These are phyloP conservation scores for Dinoponera quadriceps DNA, from an alignment of 1,140 invertebrate species.

Conservation along the genomic window DNA sequence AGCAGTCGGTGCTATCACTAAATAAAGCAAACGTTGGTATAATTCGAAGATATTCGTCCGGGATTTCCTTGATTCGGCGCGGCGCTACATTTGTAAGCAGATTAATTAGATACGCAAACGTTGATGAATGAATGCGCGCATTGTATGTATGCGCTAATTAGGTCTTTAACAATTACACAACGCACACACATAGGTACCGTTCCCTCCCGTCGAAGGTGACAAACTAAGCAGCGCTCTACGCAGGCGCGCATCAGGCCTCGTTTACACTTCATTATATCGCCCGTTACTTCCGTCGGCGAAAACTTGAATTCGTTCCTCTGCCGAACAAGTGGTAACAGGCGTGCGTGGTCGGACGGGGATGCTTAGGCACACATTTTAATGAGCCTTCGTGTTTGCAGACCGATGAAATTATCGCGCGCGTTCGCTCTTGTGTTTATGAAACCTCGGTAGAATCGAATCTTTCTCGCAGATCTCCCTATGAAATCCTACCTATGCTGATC, in stretches of 20 bases:
- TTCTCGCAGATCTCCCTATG: too few relatives aligned
- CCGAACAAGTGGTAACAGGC: slow-evolving; percentile 11
- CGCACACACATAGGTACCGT: neutral
- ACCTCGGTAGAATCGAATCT: slow-evolving; percentile 13
- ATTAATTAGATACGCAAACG: slow-evolving; percentile 40
- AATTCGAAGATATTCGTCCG: neutral
- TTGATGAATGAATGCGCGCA: neutral
- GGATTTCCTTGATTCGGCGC: neutral
- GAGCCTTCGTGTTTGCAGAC: slow-evolving; percentile 45
- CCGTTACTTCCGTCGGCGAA: slow-evolving; percentile 23
- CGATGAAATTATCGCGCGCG: slow-evolving; percentile 36
- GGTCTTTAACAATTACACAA: slow-evolving; percentile 53
- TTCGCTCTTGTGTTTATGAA: slow-evolving; percentile 30
- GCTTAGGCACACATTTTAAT: slow-evolving; percentile 48
- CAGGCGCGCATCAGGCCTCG: neutral
- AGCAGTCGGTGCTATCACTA: neutral
- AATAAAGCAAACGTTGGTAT: neutral
- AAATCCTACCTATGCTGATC: too few relatives aligned
- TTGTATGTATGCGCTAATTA: slow-evolving; percentile 52
- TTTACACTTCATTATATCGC: slow-evolving; percentile 60
- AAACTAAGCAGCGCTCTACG: slow-evolving; percentile 40
- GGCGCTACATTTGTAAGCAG: neutral
- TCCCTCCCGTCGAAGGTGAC: neutral
- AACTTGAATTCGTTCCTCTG: slow-evolving; percentile 46
- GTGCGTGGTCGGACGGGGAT: neutral